Evolutionary conservation across 2,113 vertebrate species (phyloP).

Genomic region (Dissostichus mawsoni): DNA sequence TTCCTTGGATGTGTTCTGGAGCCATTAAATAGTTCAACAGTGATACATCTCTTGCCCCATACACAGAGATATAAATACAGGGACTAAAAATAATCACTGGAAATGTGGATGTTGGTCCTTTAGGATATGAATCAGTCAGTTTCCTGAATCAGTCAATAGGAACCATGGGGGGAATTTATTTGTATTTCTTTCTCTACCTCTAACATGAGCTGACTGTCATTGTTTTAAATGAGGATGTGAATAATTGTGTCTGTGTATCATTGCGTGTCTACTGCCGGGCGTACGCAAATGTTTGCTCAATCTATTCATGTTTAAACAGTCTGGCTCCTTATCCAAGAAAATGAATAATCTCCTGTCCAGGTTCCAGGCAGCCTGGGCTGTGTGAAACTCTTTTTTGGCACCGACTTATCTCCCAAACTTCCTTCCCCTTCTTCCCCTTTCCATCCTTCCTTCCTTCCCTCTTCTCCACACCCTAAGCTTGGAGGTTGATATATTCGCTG

Average conservation of each 20-base stretch:
- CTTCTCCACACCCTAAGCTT: slow-evolving; percentile 70
- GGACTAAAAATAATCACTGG: slow-evolving; percentile 74
- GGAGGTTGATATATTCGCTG: slow-evolving; percentile 60
- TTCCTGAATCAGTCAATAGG: slow-evolving; percentile 70
- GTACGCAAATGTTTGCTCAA: slow-evolving; percentile 52
- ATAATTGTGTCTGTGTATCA: slow-evolving; percentile 67
- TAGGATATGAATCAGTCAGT: slow-evolving; percentile 80
- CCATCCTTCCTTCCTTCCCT: slow-evolving; percentile 84
- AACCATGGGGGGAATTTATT: slow-evolving; percentile 24
- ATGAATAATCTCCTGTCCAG: slow-evolving; percentile 84
- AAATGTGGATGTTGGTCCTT: slow-evolving; percentile 71
- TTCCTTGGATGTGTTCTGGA: slow-evolving; percentile 3
- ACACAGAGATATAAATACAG: slow-evolving; percentile 66
- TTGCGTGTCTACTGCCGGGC: slow-evolving; percentile 42
- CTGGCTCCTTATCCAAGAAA: slow-evolving; percentile 77
- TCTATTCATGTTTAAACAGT: slow-evolving; percentile 70
- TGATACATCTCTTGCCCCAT: slow-evolving; percentile 21
- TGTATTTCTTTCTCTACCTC: slow-evolving; percentile 51
- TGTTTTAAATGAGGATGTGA: slow-evolving; percentile 74
- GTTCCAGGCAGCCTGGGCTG: slow-evolving; percentile 74
- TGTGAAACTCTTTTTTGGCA: slow-evolving; percentile 84
- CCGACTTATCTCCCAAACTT: slow-evolving; percentile 78
- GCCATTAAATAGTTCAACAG: slow-evolving; percentile 24
- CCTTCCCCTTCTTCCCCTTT: slow-evolving; percentile 89
- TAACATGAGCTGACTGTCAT: slow-evolving; percentile 56